Evolutionary conservation across 1,140 invertebrate genomes (phyloP), one percentile per base, ranked within the genome.

Genomic region (Amphibalanus amphitrite): DNA sequence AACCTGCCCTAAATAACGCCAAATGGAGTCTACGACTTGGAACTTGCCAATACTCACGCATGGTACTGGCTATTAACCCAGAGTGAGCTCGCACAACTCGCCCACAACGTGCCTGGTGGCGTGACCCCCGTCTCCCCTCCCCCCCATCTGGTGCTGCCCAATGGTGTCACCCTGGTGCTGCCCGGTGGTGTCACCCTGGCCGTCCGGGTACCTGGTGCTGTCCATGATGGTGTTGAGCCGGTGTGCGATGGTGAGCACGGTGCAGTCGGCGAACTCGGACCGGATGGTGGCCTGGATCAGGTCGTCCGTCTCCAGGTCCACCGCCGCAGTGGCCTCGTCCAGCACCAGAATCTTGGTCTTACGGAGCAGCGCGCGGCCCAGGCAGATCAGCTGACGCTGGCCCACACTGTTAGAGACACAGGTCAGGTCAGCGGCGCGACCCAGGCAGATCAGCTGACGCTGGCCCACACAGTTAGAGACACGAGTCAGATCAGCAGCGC

Each of bases 161-260:
- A n/a, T n/a, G n/a, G n/a, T n/a, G n/a, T n/a, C n/a, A n/a, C n/a
- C n/a, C n/a, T n/a, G n/a, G n/a, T n/a, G n/a, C 23, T 25, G 25
- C 4, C 71, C 69, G 71, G n/a, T n/a, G n/a, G n/a, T n/a, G n/a
- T n/a, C n/a, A n/a, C n/a, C n/a, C n/a, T n/a, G n/a, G n/a, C n/a
- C 65, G 65, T 3, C 6, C 4, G 26, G 25, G 23, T 76, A 85
- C 84, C 84, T 88, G 75, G 90, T 89, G 23, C 89, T 92, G 81
- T 97, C 93, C 86, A 97, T 86, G 72, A 97, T 95, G 47, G 93
- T 97, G 79, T 96, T 95, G 69, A 97, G 85, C 38, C 94, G 86
- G 82, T 97, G 94, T 69, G 94, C 95, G 79, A 97, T 97, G 0
- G 94, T 97, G 38, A 97, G 84, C 69, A 97, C 89, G 28, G 94